Percentiles rank a stretch among this genome's conserved stretches.
Conservation (phyloP, 2,113 vertebrate species). For the Todiramphus chloris region DNA sequence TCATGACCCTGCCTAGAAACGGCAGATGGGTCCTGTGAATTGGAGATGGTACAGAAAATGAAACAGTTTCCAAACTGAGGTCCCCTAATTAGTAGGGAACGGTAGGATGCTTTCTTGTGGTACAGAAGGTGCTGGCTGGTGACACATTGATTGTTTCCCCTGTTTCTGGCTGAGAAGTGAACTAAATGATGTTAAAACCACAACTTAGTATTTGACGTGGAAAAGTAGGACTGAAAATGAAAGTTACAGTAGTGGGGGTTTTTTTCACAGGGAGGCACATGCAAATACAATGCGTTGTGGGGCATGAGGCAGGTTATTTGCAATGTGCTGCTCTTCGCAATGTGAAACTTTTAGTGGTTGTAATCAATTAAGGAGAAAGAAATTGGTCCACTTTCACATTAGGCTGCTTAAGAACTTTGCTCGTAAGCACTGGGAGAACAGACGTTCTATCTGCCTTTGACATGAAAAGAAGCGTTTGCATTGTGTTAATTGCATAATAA, state of each 20-base stretch:
- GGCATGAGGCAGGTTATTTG: not conserved
- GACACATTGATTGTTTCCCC: not conserved
- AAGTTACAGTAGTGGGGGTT: not conserved
- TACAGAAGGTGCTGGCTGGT: not conserved
- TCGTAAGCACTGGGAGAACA: not conserved
- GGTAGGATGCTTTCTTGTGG: not conserved
- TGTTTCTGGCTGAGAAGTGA: not conserved
- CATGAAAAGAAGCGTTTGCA: not conserved
- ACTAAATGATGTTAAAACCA: not conserved
- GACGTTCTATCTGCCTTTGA: not conserved
- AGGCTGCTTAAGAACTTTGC: not conserved
- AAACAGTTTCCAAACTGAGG: not conserved
- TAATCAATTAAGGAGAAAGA: not conserved
- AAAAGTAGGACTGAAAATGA: not conserved
- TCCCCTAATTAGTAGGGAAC: not conserved
- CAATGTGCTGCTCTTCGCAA: not conserved
- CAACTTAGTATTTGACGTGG: not conserved
- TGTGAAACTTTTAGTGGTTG: not conserved
- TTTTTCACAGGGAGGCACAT: fast-evolving
- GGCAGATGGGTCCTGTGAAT: not conserved
- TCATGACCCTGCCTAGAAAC: not conserved
- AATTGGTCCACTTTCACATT: not conserved
- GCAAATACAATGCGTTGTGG: not conserved
- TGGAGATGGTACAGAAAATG: slow-evolving; percentile 16
- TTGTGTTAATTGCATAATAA: not conserved